phyloP scores from a whole-genome alignment of 2,888 invertebrate species.

The Plagiodera versicolora region DNA sequence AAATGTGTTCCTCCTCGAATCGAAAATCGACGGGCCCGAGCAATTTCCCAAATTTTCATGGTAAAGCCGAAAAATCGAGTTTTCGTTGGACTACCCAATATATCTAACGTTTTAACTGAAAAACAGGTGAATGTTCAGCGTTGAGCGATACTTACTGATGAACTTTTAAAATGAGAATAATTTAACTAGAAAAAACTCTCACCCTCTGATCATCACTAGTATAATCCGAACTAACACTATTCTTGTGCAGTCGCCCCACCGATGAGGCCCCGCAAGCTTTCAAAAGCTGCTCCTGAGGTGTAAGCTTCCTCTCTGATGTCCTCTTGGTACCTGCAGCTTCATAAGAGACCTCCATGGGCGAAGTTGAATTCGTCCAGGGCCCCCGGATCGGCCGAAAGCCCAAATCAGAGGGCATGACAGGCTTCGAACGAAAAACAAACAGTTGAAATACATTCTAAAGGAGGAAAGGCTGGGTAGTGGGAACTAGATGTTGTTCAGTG shows the following conservation, averaged over 20 bases:
- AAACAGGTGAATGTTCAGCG: too few relatives aligned
- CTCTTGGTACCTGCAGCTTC: constrained; percentile 25
- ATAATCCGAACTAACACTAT: constrained; percentile 41
- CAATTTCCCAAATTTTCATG: too few relatives aligned
- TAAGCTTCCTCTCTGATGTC: constrained; percentile 40
- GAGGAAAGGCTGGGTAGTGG: not conserved
- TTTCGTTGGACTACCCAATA: too few relatives aligned
- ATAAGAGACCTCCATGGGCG: constrained; percentile 34
- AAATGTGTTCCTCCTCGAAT: too few relatives aligned
- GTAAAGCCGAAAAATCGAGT: too few relatives aligned
- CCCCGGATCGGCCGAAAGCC: constrained; percentile 34
- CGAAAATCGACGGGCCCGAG: too few relatives aligned
- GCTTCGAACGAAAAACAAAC: too few relatives aligned
- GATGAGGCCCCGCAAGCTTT: constrained; percentile 13
- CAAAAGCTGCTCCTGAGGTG: constrained; percentile 46
- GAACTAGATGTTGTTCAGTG: not conserved
- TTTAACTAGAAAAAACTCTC: constrained; percentile 9
- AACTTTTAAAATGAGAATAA: constrained; percentile 2
- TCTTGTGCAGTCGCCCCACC: constrained; percentile 31
- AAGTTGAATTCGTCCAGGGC: constrained; percentile 15
- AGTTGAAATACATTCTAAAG: too few relatives aligned
- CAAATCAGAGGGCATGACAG: too few relatives aligned
- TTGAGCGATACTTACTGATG: not conserved
- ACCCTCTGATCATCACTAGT: constrained; percentile 38
- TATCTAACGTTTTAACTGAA: too few relatives aligned